Conservation (phyloP, 2,113 vertebrate species). For the Plecturocebus donacophilus region DNA sequence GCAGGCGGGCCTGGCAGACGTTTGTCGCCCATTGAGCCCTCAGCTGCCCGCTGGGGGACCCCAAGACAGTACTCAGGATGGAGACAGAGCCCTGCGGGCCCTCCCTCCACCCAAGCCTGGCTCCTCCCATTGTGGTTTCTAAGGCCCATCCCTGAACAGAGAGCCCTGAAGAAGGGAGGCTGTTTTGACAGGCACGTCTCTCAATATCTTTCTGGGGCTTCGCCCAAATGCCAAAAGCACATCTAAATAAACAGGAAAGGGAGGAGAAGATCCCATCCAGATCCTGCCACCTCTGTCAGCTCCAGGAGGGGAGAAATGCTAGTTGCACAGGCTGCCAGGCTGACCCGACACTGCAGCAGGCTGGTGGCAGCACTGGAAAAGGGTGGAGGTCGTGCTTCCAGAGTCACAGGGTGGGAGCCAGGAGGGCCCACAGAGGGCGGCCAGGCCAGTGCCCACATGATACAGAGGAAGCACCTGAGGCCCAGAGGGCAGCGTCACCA, state of each 20-base stretch:
- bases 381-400: background rate
- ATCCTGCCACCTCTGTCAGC: background rate
- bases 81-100: background rate
- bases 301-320: background rate
- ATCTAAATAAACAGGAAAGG: constrained; percentile 35
- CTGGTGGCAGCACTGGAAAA: background rate
- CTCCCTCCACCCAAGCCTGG: background rate
- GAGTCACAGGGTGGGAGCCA: background rate
- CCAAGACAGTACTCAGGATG: background rate
- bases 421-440: background rate
- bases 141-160: background rate
- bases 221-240: constrained; percentile 40
- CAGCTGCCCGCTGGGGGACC: background rate
- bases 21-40: background rate
- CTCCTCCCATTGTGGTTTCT: background rate
- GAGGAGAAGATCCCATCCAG: background rate
- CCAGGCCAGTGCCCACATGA: background rate
- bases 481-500: background rate
- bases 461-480: background rate
- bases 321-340: background rate
- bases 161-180: background rate
- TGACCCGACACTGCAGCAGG: background rate
- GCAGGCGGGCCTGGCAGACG: background rate
- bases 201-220: constrained; percentile 10
- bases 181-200: constrained; percentile 25